Evolutionary conservation across 2,113 vertebrate species (phyloP).

Genomic region (Gobiocypris rarus): DNA sequence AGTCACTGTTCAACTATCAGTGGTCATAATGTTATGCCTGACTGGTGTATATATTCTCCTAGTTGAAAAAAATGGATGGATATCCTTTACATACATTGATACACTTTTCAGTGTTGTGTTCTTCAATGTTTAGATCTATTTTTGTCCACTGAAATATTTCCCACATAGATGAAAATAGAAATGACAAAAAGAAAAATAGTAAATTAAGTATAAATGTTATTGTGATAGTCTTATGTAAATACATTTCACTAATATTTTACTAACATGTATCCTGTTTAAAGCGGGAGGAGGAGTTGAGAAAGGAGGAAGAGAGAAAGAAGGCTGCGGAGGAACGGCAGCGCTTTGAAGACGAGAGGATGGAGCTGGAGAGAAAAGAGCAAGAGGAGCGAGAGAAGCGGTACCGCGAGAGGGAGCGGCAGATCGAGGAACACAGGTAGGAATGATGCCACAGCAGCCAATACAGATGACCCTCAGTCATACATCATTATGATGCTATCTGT

Average conservation of each 20-base stretch:
- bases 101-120: neutral
- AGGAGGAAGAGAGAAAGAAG: slow-evolving; percentile 92
- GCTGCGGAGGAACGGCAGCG: slow-evolving; percentile 87
- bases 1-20: too few species aligned
- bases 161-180: neutral
- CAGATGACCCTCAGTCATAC: neutral
- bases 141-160: too few species aligned
- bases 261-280: slow-evolving; percentile 56
- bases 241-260: neutral
- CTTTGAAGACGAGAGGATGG: slow-evolving; percentile 95
- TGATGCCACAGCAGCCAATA: neutral
- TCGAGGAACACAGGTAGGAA: slow-evolving; percentile 92
- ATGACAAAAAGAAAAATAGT: neutral
- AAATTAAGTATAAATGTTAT: neutral
- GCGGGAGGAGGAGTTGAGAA: slow-evolving; percentile 94
- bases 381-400: slow-evolving; percentile 92
- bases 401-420: slow-evolving; percentile 89
- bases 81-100: neutral
- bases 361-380: slow-evolving; percentile 92
- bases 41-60: neutral
- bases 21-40: too few species aligned
- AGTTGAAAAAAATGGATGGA: neutral
- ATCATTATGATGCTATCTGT: neutral
- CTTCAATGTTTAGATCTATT: neutral
- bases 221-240: neutral